Base-by-base conservation (phyloP, 2,113 vertebrate species). In the Ochotona curzoniae region DNA sequence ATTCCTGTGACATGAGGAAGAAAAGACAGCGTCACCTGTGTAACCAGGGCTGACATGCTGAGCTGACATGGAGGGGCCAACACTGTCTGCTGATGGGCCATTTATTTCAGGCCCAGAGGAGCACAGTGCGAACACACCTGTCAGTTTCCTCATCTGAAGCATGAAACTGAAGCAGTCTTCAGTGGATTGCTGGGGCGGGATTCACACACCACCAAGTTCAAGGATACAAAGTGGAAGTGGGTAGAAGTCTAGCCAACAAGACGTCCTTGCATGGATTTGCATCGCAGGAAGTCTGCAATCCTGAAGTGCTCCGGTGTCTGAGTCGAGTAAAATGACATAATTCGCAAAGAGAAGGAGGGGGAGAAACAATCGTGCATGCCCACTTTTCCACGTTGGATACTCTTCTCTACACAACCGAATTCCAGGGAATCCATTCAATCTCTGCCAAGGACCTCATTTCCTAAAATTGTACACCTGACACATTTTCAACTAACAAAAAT, bases 41-140 rank as follows among this genome's bases (percentile, higher is more conserved):
- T 49, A 78, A 66, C n/a, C 23, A 8, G 78, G 26, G 64, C 83
- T 94, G 60, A 96, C 89, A 90, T 28, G 18, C 4, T 47, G 3
- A 67, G 70, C 28, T 91, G 57, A 3, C 0, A 0, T 85, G 83
- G 75, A 23, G 80, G 64, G 38, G 86, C 38, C 23, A 8, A 78
- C 54, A 28, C n/a, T 7, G 51, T 79, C 78, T 79, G 54, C 57
- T 60, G 21, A 95, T 28, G 80, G 64, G n/a, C 11, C 85, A 44
- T 61, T 95, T 78, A 89, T 92, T 83, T 89, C 18, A 85, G 7
- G n/a, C 91, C 54, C 94, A 96, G 94, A 91, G 30, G 67, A 4
- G 0, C 20, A 93, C 83, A 95, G 87, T 49, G 49, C 11, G 30
- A 89, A 13, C 32, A 44, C 64, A 74, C 57, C 67, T 44, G 71